Evolutionary conservation across 2,888 invertebrate genomes (phyloP).

Genomic region (Drosophila atroscutellata): DNA sequence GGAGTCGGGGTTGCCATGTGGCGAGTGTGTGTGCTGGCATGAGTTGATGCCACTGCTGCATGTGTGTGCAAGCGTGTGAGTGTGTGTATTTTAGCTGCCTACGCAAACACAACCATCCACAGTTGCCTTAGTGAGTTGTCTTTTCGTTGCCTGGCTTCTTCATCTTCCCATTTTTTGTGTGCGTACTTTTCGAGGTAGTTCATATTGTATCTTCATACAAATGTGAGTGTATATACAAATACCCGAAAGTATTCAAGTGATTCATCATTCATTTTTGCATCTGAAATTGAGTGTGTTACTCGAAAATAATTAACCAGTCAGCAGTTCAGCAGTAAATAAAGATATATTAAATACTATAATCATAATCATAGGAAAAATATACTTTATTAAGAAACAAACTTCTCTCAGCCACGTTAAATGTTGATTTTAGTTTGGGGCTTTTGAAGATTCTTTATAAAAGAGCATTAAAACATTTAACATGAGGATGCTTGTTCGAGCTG

Average conservation of each 20-base stretch:
- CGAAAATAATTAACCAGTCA: neutral
- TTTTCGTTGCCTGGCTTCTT: constrained; percentile 15
- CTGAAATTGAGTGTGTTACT: constrained; percentile 5
- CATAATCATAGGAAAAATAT: neutral
- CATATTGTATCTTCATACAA: constrained; percentile 17
- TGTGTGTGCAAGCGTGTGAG: neutral
- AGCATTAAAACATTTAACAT: neutral
- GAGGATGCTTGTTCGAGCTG: neutral
- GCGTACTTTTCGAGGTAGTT: constrained; percentile 17
- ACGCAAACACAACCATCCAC: constrained; percentile 50
- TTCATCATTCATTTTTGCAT: constrained; percentile 46
- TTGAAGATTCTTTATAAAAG: neutral
- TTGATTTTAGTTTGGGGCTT: neutral
- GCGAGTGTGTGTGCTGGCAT: constrained; percentile 17
- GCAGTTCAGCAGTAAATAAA: neutral
- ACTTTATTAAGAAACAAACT: no score
- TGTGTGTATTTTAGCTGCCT: constrained; percentile 33
- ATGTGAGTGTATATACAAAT: constrained; percentile 1
- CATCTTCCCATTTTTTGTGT: constrained; percentile 4
- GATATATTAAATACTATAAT: neutral
- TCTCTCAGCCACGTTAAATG: neutral
- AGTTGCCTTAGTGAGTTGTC: constrained; percentile 36
- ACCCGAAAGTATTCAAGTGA: constrained; percentile 38
- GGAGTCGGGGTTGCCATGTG: constrained; percentile 47
- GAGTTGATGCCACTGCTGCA: constrained; percentile 28